phyloP scores from a whole-genome alignment of 2,113 vertebrate genomes.

The Cyphomyrus discorhynchus region DNA sequence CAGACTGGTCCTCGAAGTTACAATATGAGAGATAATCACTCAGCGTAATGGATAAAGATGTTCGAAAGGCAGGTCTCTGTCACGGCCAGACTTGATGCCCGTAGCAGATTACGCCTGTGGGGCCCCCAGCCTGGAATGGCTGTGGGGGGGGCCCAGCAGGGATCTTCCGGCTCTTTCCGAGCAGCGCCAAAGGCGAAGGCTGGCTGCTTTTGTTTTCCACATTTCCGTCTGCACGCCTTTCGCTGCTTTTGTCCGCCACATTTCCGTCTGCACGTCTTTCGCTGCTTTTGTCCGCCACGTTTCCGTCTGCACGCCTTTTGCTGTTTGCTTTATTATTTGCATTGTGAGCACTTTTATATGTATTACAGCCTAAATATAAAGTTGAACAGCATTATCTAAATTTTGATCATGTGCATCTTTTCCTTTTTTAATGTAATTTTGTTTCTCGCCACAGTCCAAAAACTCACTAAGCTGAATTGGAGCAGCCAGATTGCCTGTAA shows the following conservation, averaged over 20 bases:
- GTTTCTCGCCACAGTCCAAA: background rate
- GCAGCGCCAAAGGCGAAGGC: background rate
- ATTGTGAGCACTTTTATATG: background rate
- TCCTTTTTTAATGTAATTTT: background rate
- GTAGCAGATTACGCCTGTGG: background rate
- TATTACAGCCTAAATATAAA: background rate
- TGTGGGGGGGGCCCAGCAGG: background rate
- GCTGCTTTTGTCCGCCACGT: too few relatives aligned
- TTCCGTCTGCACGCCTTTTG: too few relatives aligned
- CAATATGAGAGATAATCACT: background rate
- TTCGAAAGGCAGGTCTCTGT: background rate
- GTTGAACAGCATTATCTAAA: background rate
- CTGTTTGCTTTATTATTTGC: background rate
- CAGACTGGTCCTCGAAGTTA: background rate
- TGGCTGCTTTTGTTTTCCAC: background rate
- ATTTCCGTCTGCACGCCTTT: background rate
- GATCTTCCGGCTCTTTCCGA: background rate
- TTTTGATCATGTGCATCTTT: background rate
- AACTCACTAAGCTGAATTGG: background rate
- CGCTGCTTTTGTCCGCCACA: too few relatives aligned
- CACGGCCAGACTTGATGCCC: background rate
- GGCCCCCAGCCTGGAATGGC: background rate
- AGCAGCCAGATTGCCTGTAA: background rate
- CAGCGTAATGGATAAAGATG: background rate
- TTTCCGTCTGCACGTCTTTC: too few relatives aligned